These are phyloP conservation scores for Trachurus trachurus DNA, from an alignment of 2,797 vertebrate species.

Conservation along the genomic window DNA sequence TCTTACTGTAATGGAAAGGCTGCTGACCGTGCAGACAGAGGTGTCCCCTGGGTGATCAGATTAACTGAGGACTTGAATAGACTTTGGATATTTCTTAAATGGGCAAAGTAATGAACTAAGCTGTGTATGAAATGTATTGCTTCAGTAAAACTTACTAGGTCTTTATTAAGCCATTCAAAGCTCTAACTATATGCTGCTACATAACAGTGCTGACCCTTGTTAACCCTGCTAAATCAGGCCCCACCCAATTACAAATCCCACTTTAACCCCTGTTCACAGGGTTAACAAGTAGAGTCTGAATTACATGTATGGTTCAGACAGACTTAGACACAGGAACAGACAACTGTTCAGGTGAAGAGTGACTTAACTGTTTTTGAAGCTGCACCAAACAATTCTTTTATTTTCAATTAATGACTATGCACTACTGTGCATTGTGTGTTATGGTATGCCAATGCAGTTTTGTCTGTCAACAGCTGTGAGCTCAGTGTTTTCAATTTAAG, in stretches of 20 bases:
- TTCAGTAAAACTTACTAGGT: slow-evolving; percentile 1
- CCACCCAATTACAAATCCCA: slow-evolving; percentile 38
- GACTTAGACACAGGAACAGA: not conserved
- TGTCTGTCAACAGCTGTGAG: too few species aligned
- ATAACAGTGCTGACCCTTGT: slow-evolving; percentile 34
- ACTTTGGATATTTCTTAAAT: slow-evolving; percentile 10
- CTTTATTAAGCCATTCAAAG: slow-evolving; percentile 15
- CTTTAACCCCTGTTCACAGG: slow-evolving; percentile 28
- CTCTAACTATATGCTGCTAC: not conserved
- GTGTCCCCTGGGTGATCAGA: slow-evolving; percentile 23
- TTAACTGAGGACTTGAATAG: slow-evolving; percentile 8
- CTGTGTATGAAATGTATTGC: not conserved
- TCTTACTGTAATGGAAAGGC: slow-evolving; percentile 15
- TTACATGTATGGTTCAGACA: slow-evolving; percentile 1
- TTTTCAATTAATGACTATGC: not conserved
- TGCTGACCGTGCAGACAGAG: slow-evolving; percentile 42
- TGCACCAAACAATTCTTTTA: not conserved
- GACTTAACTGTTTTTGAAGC: not conserved
- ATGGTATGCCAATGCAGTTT: too few species aligned
- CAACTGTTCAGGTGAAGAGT: not conserved
- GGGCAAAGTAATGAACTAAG: slow-evolving; percentile 1
- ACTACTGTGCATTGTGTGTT: not conserved
- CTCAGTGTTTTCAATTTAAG: too few species aligned
- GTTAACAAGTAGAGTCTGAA: slow-evolving; percentile 15
- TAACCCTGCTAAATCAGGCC: slow-evolving; percentile 36